These are phyloP conservation scores for Lacanobia oleracea DNA, from an alignment of 2,888 invertebrate genomes.

Conservation along the genomic window DNA sequence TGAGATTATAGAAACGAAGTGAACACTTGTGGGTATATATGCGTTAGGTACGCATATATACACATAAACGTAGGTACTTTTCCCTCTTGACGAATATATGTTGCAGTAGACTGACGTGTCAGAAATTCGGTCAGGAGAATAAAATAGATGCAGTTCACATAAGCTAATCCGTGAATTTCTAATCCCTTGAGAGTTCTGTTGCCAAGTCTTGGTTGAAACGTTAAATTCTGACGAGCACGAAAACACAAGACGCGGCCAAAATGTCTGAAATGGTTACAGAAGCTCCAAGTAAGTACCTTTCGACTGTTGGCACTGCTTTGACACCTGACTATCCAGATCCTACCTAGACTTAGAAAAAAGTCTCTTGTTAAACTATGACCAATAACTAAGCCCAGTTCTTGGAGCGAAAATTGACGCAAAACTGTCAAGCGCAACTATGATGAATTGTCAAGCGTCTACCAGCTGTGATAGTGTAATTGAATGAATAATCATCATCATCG, in stretches of 20 bases:
- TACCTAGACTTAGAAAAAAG: not conserved
- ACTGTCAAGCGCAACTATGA: too few relatives aligned
- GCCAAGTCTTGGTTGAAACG: constrained; percentile 24
- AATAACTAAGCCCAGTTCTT: not conserved
- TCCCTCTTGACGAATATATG: not conserved
- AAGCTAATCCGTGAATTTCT: not conserved
- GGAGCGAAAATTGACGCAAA: not conserved
- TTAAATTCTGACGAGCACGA: not conserved
- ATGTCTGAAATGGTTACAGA: constrained; percentile 1
- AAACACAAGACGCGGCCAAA: constrained; percentile 14
- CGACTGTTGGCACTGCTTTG: constrained; percentile 12
- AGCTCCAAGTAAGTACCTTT: not conserved
- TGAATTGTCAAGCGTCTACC: not conserved
- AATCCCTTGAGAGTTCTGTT: not conserved
- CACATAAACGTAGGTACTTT: too few relatives aligned
- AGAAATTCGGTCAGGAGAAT: not conserved
- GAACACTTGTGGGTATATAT: not conserved
- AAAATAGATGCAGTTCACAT: not conserved
- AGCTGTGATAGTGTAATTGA: not conserved
- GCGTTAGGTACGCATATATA: too few relatives aligned
- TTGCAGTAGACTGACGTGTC: too few relatives aligned
- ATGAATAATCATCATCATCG: not conserved
- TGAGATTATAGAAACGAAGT: not conserved
- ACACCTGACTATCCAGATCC: not conserved
- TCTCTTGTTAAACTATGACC: not conserved